Evolutionary conservation across 1,140 invertebrate genomes (phyloP).

Genomic region (Battus philenor): DNA sequence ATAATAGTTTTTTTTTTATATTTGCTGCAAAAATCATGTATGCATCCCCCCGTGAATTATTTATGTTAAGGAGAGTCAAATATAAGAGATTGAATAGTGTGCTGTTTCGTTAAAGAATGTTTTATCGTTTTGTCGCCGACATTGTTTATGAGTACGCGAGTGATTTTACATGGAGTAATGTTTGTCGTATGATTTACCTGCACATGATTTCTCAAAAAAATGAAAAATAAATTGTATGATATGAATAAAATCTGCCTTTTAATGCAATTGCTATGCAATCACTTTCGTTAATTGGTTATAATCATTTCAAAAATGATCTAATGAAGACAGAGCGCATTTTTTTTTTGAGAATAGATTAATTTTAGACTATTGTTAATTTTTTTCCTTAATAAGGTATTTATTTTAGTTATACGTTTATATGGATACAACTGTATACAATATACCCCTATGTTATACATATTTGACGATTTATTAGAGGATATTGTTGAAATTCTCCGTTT

Average conservation of each 20-base stretch:
- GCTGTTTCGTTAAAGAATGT: slow-evolving; percentile 37
- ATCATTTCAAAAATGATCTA: slow-evolving; percentile 29
- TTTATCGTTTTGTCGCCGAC: slow-evolving; percentile 21
- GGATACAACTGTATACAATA: slow-evolving; percentile 74
- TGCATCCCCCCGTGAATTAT: slow-evolving; percentile 40
- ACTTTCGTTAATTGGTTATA: slow-evolving; percentile 45
- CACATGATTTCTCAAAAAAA: slow-evolving; percentile 38
- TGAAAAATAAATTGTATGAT: slow-evolving; percentile 55
- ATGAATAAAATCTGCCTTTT: slow-evolving; percentile 64
- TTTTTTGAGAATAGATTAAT: slow-evolving; percentile 46
- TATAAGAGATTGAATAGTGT: slow-evolving; percentile 41
- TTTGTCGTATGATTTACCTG: slow-evolving; percentile 33
- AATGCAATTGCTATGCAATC: slow-evolving; percentile 57
- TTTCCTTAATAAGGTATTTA: slow-evolving; percentile 73
- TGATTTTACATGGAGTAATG: slow-evolving; percentile 23
- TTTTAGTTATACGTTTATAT: slow-evolving; percentile 72
- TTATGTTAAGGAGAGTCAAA: slow-evolving; percentile 32
- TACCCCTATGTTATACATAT: slow-evolving; percentile 30
- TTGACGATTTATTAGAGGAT: slow-evolving; percentile 26
- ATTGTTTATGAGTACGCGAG: slow-evolving; percentile 38
- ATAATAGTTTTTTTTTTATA: slow-evolving; percentile 53
- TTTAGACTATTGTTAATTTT: slow-evolving; percentile 64
- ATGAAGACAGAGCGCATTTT: slow-evolving; percentile 60
- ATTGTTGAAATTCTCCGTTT: slow-evolving; percentile 19
- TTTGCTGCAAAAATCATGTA: slow-evolving; percentile 48